Evolutionary conservation across 2,113 vertebrate genomes (phyloP), one percentile per base, ranked within the genome.

Genomic region (Nibea coibor): DNA sequence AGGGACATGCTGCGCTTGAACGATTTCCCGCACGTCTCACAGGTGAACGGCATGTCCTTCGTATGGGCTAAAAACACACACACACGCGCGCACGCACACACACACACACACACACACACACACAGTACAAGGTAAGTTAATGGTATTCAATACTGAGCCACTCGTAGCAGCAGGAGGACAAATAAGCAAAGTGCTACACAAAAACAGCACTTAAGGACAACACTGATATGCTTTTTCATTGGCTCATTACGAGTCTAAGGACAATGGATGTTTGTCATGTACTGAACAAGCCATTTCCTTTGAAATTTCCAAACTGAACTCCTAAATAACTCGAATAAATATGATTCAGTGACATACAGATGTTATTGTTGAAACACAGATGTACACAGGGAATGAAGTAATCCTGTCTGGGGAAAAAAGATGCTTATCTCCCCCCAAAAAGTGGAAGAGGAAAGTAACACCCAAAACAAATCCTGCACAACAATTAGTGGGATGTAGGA

Each of bases 41-140:
- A 99, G 72, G 98, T 99, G 93, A 98, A 99, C 0, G 98, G 98
- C 98, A 99, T 99, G 94, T 99, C 98, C 96, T 99, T 98, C n/a
- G 97, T 98, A 90, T 99, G 98, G 78, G 98, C 98, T 99, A 58
- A 12, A 74, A 76, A 86, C 20, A 57, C 10, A 50, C 59, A 76
- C 22, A 54, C 53, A 74, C 24, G 24, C 24, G 24, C 24, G 24
- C 24, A 2, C 22, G 54, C 53, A 74, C 0, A 62, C 57, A 89
- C 54, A 68, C 42, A 74, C 0, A 59, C 50, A 89, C 22, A 61
- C 53, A 74, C 0, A 62, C 57, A 89, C 54, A 68, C 42, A 74
- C 0, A 59, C 50, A 89, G 48, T 4, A 59, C 24, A 81, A 48
- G 19, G 28, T 45, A 71, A 50, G 28, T 85, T 63, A 72, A 63